Conservation (phyloP, 1,140 invertebrate genomes). For the Drosophila funebris region DNA sequence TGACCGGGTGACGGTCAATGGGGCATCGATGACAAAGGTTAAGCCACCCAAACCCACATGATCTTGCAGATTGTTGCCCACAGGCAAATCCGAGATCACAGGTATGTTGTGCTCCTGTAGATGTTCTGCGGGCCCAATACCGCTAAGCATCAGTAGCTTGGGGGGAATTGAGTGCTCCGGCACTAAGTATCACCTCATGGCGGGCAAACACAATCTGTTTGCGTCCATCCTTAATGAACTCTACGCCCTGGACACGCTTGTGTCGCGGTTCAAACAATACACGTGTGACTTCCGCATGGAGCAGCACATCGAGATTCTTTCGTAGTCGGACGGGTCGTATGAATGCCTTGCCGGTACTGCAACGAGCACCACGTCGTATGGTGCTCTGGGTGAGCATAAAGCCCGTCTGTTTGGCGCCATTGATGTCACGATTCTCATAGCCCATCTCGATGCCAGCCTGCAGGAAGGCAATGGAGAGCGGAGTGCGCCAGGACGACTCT, state of each 20-base stretch:
- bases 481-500: slow-evolving; percentile 92
- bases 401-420: slow-evolving; percentile 92
- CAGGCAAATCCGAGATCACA: slow-evolving; percentile 89
- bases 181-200: slow-evolving; percentile 91
- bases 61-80: slow-evolving; percentile 91
- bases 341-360: slow-evolving; percentile 95
- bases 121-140: slow-evolving; percentile 92
- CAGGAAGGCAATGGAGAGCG: slow-evolving; percentile 91
- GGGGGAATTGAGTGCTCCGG: slow-evolving; percentile 93
- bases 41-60: slow-evolving; percentile 91
- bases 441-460: slow-evolving; percentile 92
- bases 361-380: slow-evolving; percentile 92
- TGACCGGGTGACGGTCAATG: slow-evolving; percentile 90
- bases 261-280: slow-evolving; percentile 87
- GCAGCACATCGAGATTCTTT: slow-evolving; percentile 92
- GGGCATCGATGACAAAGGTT: slow-evolving; percentile 92
- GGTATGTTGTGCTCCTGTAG: slow-evolving; percentile 90
- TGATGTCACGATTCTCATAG: slow-evolving; percentile 91
- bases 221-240: slow-evolving; percentile 88
- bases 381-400: slow-evolving; percentile 94
- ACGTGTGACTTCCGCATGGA: slow-evolving; percentile 90
- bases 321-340: slow-evolving; percentile 91
- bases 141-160: slow-evolving; percentile 95
- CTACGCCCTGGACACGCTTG: slow-evolving; percentile 91
- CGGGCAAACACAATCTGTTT: slow-evolving; percentile 88